Percentiles rank a stretch among this genome's conserved stretches.
phyloP scores from a whole-genome alignment of 2,797 vertebrate species.

The Calcarius lapponicus region DNA sequence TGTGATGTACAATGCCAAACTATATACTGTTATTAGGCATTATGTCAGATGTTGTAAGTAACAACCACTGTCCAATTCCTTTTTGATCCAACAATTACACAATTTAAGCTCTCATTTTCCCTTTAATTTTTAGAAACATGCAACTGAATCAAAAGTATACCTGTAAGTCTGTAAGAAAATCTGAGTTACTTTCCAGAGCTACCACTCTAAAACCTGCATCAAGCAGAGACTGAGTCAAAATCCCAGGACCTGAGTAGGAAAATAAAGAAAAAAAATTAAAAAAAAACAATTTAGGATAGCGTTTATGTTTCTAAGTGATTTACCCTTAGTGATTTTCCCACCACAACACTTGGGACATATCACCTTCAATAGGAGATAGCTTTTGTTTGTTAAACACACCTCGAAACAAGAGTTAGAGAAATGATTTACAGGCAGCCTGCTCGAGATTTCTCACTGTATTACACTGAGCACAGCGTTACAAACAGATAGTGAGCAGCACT shows the following conservation, averaged over 20 bases:
- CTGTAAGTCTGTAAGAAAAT: conserved; percentile 84
- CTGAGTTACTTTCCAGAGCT: conserved; percentile 83
- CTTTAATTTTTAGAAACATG: neutral
- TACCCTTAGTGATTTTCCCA: neutral
- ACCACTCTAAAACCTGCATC: conserved; percentile 86
- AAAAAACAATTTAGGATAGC: neutral
- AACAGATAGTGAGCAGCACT: neutral
- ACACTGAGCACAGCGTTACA: neutral
- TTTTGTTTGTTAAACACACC: neutral
- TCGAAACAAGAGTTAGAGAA: neutral
- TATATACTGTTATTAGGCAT: neutral
- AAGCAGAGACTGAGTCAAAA: conserved; percentile 87
- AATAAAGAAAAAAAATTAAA: neutral
- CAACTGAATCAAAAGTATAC: conserved; percentile 72
- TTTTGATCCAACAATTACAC: neutral
- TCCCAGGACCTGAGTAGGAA: conserved; percentile 83
- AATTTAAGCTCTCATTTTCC: neutral
- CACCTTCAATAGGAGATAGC: neutral
- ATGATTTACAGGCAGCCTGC: neutral
- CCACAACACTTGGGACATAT: neutral
- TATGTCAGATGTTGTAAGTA: neutral
- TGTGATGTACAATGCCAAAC: neutral
- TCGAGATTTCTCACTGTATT: neutral
- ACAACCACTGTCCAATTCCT: neutral
- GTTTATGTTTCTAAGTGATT: neutral